Evolutionary conservation across 2,888 invertebrate genomes (phyloP), one percentile per base, ranked within the genome.

Genomic region (Doris montereyensis): DNA sequence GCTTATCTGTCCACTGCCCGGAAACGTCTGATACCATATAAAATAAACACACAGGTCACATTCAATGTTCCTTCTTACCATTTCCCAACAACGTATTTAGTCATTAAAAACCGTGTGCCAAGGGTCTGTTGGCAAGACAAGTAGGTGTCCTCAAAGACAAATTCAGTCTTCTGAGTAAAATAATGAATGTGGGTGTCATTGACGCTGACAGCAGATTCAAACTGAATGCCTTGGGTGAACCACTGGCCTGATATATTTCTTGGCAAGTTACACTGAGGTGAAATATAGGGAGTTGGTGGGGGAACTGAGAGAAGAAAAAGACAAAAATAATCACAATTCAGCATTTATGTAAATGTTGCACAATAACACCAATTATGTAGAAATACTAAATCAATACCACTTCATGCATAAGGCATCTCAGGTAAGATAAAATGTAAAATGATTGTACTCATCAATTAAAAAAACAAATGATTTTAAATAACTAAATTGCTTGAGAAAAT

Each of bases 181-280:
- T 98, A 98, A 86, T 97, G 96, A 57, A 99, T 97, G 89, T 98
- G 98, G 0, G 98, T 99, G 88, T 97, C 96, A 89, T 98, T 98
- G 60, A 99, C 97, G 2, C 67, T 71, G 35, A 91, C 91, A 34
- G 97, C 97, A 0, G 98, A 98, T 91, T 98, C 97, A 84, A 97
- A 96, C 89, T 98, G 98, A 24, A 84, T 80, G 0, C 98, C 98
- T 0, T 98, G 98, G 88, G 98, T 98, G 75, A 98, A 96, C 98
- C 98, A 99, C 28, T 96, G 94, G 0, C 99, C 98, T 0, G 95
- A 94, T 92, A 97, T 97, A 90, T 98, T 98, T 90, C 97, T 95
- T 0, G 98, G 97, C 80, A 99, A 92, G 67, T 96, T 94, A 89
- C 98, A 99, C 0, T 97, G 96, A 2, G 98, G 96, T 84, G 95